Base-by-base conservation (phyloP, 2,113 vertebrate species). In the Clarias batrachus region DNA sequence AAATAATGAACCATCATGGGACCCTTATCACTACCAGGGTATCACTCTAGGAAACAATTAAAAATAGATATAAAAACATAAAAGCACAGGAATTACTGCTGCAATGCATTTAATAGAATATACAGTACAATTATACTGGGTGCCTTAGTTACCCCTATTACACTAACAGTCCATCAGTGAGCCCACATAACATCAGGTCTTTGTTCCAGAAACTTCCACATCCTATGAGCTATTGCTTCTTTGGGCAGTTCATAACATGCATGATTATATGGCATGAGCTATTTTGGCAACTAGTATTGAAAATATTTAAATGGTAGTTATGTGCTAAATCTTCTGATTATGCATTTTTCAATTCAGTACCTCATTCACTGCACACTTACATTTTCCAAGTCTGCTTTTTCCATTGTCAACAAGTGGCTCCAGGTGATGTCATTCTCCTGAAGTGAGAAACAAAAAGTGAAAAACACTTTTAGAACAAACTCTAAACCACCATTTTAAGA, bases 391-490 rank as follows among this genome's bases (percentile, higher is more conserved):
- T 99, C 97, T 48, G 96, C 94, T 92, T 95, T 94, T 86, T 94
- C 93, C 96, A 99, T 97, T 81, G 91, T 92, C 90, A 97, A 88
- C 93, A 99, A 96, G 37, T 95, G 87, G 88, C 93, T 95, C 95
- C 97, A 97, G 85, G 93, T 86, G 94, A 97, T 93, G 85, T 94
- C 96, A 90, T 92, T 94, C 65, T 98, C 96, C 98, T 99, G 59
- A 33, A 87, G 62, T 10, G 41, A 82, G 21, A 65, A 62, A 60
- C 33, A 37, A 37, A 37, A 33, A 87, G 62, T 10, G 41, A 82
- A 13, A 65, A 62, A 60, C 9, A 5, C 30, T 2, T 71, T 86
- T 41, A 60, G 27, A 76, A 54, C 5, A 88, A 73, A 56, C 5
- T 71, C 17, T 9, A 62, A 14, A 68, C 21, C 30, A n/a, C 9